Base-by-base conservation (phyloP, 2,113 vertebrate species). In the Parus major region DNA sequence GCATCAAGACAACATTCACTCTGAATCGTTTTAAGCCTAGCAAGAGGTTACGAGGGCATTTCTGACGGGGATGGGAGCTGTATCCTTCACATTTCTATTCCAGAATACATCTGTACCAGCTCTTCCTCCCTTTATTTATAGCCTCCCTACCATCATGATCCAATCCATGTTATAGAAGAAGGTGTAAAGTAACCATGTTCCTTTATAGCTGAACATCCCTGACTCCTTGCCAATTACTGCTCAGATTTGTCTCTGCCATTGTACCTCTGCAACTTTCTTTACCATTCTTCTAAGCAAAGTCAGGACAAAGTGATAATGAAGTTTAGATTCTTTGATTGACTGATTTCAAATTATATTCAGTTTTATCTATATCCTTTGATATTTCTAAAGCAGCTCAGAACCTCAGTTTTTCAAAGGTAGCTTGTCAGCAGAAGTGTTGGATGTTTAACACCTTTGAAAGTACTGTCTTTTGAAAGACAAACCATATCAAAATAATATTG, bases 351-450 rank as follows among this genome's bases (percentile, higher is more conserved):
- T 91, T 87, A 42, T 77, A 82, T 85, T 79, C 92, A n/a, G 81
- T 83, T 95, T 94, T 93, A 86, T 95, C 90, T 95, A 12, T 66
- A 73, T 10, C 11, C 68, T 96, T 95, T 96, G 90, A 90, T 96
- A 78, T 92, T 95, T 96, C 71, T 88, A 72, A 95, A 82, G 75
- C 39, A 56, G 10, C 47, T 94, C 71, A 78, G 79, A 93, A 88
- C 33, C 28, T 77, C 6, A 0, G 4, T 66, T 91, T 95, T 96
- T 97, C 84, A 94, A 91, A 93, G 82, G 35, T 73, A 82, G 11
- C 70, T 79, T 68, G 49, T 91, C 89, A 92, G 55, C 44, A 60
- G 27, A 72, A 82, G 52, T 73, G 78, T 87, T 94, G 60, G 83
- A 86, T 93, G n/a, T 93, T 93, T 70, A 90, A 85, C 75, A 76